Evolutionary conservation across 2,113 vertebrate genomes (phyloP).

Genomic region (Varanus komodoensis): DNA sequence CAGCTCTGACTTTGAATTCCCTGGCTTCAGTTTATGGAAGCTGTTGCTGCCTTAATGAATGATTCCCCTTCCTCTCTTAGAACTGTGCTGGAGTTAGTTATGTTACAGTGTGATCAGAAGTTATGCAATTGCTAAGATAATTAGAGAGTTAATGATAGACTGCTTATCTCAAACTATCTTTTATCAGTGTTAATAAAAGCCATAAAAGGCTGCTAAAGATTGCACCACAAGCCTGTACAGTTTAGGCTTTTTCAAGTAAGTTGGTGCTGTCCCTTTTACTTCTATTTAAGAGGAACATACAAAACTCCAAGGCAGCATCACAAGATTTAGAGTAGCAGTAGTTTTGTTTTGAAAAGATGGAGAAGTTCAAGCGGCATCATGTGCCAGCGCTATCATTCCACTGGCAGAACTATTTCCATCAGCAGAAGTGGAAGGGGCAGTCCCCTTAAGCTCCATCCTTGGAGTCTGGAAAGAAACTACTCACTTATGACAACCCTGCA

Average conservation of each 20-base stretch:
- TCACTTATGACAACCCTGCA: neutral
- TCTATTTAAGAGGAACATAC: neutral
- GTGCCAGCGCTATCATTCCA: neutral
- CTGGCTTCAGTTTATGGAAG: slow-evolving; percentile 3
- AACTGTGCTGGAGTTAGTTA: neutral
- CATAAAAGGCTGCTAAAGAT: neutral
- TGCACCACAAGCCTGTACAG: neutral
- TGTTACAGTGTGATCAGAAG: neutral
- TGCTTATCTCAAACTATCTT: neutral
- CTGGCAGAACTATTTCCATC: too few relatives aligned
- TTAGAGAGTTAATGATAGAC: neutral
- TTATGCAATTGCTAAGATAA: neutral
- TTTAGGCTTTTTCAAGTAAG: neutral
- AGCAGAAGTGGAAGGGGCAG: too few relatives aligned
- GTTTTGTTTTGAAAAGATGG: neutral
- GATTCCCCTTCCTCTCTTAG: neutral
- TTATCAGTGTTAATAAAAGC: neutral
- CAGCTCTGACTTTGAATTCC: slow-evolving; percentile 13
- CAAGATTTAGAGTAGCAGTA: neutral
- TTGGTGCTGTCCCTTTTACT: neutral
- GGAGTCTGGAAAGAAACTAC: neutral
- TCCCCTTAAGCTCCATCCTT: too few relatives aligned
- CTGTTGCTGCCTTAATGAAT: slow-evolving; percentile 8
- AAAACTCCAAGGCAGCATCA: neutral
- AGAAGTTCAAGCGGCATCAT: too few relatives aligned